A percentile compares a stretch with the other conserved stretches of the same genome.
These are phyloP conservation scores for Bufo gargarizans DNA, from an alignment of 2,113 vertebrate species.

Conservation along the genomic window DNA sequence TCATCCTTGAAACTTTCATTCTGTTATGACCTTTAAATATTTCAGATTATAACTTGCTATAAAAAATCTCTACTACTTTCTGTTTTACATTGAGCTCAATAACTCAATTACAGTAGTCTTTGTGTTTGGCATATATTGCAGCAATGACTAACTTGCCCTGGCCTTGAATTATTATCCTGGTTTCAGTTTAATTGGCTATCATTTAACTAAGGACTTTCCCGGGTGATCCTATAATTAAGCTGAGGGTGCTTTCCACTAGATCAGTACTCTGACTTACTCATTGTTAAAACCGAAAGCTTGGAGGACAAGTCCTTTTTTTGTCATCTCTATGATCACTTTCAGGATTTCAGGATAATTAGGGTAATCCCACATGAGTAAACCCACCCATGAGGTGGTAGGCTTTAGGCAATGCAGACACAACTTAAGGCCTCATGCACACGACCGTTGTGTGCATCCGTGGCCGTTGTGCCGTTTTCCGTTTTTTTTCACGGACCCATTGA, in stretches of 20 bases:
- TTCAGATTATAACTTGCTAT: background rate
- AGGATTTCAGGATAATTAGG: background rate
- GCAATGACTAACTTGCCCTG: background rate
- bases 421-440: too few relatives aligned
- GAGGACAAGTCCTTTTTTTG: background rate
- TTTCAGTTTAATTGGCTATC: slow-evolving; percentile 8
- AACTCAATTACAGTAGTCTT: background rate
- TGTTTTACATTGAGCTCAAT: background rate
- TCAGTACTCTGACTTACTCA: background rate
- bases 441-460: too few relatives aligned
- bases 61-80: background rate
- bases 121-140: background rate
- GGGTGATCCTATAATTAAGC: slow-evolving; percentile 1
- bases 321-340: background rate
- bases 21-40: background rate
- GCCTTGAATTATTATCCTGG: background rate
- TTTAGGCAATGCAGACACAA: background rate
- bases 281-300: background rate
- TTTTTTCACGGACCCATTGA: too few relatives aligned
- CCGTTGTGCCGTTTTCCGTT: too few relatives aligned
- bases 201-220: slow-evolving; percentile 21
- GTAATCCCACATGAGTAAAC: background rate
- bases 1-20: background rate
- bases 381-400: background rate
- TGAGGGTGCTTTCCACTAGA: slow-evolving; percentile 15